phyloP scores from a whole-genome alignment of 2,113 vertebrate species.

The Lonchura striata region DNA sequence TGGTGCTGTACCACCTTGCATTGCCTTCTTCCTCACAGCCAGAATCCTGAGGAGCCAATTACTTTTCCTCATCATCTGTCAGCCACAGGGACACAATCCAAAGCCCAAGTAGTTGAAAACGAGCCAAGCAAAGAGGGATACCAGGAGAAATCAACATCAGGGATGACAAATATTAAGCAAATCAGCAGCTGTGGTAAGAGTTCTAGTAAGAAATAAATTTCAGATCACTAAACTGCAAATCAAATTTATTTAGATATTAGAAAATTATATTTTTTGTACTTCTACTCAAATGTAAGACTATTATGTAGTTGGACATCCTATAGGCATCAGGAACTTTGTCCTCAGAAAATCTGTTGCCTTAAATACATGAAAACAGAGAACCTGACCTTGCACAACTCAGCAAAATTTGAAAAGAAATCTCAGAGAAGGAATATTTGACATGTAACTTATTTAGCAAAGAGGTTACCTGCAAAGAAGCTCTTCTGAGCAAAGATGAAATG shows the following conservation, averaged over 20 bases:
- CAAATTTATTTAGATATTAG: background rate
- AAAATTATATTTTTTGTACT: background rate
- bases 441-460: background rate
- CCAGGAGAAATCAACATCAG: background rate
- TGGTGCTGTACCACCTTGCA: background rate
- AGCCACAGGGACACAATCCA: background rate
- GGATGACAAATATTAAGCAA: background rate
- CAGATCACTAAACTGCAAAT: background rate
- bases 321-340: background rate
- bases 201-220: background rate
- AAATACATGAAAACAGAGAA: background rate
- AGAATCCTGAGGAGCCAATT: background rate
- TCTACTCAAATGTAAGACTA: background rate
- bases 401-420: background rate
- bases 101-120: background rate
- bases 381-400: background rate
- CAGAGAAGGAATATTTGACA: background rate
- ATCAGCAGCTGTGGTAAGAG: background rate
- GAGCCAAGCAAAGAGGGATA: background rate
- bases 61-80: background rate
- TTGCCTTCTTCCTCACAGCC: background rate
- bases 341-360: background rate
- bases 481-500: conserved; percentile 99
- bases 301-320: background rate
- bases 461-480: conserved; percentile 94